Base-by-base conservation (phyloP, 1,140 invertebrate species). In the Cydia fagiglandana region DNA sequence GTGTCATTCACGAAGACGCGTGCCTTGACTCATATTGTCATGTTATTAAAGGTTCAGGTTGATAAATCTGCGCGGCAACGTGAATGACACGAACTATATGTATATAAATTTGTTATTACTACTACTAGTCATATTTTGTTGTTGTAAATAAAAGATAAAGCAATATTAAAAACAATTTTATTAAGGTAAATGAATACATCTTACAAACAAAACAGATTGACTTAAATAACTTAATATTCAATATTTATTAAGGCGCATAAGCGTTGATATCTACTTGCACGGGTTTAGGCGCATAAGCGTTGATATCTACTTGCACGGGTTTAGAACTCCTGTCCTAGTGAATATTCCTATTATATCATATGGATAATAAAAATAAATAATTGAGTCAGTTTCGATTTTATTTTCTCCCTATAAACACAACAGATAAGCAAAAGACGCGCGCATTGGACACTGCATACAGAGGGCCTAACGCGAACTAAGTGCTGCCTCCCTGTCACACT, bases 111-210 rank as follows among this genome's bases (percentile, higher is more conserved):
- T 79, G 34, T 41, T 73, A 47, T 30, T 38, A 73, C 30, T 73
- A 47, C 4, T 38, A 73, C 30, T 73, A 75, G 47, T 64, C 45
- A 28, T 47, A 73, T 47, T 61, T 75, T 75, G 30, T 75, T 41
- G 50, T 4, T 64, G 15, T 34, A 20, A 76, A 28, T 75, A 64
- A 75, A 34, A 64, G n/a, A 10, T 28, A 38, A 34, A 70, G 20
- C 13, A 68, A 66, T 28, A 66, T 50, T 76, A 76, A 45, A 68
- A 75, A 64, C 74, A 30, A 64, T 64, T 56, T 75, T 56, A 75
- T 70, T 70, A 38, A 38, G 30, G 34, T 70, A 38, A 38, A 38
- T 41, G 66, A 41, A 34, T 41, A 75, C 61, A 61, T 75, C 74
- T 61, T 64, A 75, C 3, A 34, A 38, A 75, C 74, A 41, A 70